Evolutionary conservation across 2,797 vertebrate species (phyloP).

Genomic region (Coluber constrictor): DNA sequence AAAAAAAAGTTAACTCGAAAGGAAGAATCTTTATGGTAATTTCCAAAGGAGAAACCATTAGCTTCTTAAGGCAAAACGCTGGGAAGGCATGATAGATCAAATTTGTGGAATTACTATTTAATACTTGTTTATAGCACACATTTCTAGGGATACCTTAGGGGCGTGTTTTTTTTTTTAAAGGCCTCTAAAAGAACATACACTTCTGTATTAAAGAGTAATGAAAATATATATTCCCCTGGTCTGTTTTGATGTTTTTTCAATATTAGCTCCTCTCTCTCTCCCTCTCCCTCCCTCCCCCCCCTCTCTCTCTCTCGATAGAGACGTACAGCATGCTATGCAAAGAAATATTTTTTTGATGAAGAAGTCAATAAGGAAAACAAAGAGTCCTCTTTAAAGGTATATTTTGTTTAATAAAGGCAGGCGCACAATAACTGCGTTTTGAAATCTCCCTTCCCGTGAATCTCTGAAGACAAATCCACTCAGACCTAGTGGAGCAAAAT

Average conservation of each 20-base stretch:
- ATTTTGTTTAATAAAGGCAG: slow-evolving; percentile 51
- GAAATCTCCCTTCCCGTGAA: slow-evolving; percentile 55
- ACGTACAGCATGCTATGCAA: neutral
- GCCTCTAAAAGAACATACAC: slow-evolving; percentile 42
- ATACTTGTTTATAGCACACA: slow-evolving; percentile 18
- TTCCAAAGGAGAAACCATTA: slow-evolving; percentile 3
- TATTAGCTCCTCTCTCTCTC: neutral
- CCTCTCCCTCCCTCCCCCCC: too few species aligned
- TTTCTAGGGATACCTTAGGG: neutral
- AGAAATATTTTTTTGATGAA: neutral
- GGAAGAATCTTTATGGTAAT: slow-evolving; percentile 23
- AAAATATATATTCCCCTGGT: slow-evolving; percentile 24
- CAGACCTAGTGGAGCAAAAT: slow-evolving; percentile 53
- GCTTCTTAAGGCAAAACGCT: neutral
- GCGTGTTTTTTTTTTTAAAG: neutral
- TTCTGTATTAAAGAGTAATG: slow-evolving; percentile 33
- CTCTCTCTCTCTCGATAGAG: neutral
- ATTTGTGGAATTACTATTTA: slow-evolving; percentile 17
- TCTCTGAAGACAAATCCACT: slow-evolving; percentile 61
- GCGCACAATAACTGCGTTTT: slow-evolving; percentile 46
- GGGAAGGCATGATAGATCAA: neutral
- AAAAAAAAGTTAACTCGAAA: neutral
- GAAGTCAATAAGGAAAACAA: neutral
- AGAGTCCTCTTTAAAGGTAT: slow-evolving; percentile 9
- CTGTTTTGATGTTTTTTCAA: slow-evolving; percentile 25